These are phyloP conservation scores for Lumbricus terrestris DNA, from an alignment of 2,888 invertebrate genomes.

Conservation along the genomic window DNA sequence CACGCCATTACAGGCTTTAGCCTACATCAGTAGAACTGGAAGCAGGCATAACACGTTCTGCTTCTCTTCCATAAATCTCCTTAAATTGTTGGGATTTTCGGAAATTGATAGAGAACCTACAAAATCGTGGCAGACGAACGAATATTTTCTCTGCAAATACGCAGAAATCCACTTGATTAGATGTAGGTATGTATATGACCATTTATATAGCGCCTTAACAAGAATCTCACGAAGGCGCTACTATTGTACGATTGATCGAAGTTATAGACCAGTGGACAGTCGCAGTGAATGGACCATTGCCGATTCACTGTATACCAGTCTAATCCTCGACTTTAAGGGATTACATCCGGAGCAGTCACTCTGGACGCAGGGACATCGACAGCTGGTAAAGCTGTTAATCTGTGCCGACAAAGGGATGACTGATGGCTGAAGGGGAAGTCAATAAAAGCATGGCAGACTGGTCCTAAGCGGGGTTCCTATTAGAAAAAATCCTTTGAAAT, in stretches of 20 bases:
- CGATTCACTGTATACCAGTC: not conserved
- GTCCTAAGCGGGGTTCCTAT: not conserved
- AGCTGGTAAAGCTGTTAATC: not conserved
- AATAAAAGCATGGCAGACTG: not conserved
- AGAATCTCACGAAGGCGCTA: too few relatives aligned
- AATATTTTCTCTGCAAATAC: not conserved
- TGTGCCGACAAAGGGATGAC: not conserved
- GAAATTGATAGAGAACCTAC: not conserved
- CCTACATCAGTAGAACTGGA: not conserved
- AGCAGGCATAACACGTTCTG: not conserved
- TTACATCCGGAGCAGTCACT: slow-evolving; percentile 21
- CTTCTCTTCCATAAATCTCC: not conserved
- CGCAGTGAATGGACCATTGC: slow-evolving; percentile 3
- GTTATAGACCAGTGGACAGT: not conserved
- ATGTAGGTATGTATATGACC: too few relatives aligned
- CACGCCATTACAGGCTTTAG: not conserved
- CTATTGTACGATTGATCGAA: not conserved
- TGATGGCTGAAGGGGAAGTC: not conserved
- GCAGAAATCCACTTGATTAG: not conserved
- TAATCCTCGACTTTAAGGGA: not conserved
- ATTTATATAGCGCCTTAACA: too few relatives aligned
- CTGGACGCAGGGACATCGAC: not conserved
- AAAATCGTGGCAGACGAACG: not conserved
- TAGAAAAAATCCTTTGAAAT: slow-evolving; percentile 3
- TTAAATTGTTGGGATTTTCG: not conserved